These are phyloP conservation scores for Sylvilagus bachmani DNA, from an alignment of 2,113 vertebrate genomes.

Conservation along the genomic window DNA sequence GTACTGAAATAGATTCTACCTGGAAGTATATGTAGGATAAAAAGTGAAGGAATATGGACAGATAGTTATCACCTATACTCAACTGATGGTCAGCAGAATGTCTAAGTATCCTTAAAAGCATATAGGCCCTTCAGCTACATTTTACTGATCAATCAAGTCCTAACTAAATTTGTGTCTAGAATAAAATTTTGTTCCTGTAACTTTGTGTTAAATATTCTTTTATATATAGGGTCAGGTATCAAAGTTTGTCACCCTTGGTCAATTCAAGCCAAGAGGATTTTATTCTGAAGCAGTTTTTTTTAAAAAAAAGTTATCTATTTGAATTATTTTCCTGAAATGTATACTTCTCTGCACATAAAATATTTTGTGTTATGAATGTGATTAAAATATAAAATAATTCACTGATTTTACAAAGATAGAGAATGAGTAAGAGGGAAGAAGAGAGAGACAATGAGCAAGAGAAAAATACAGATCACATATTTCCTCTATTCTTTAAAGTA, in stretches of 20 bases:
- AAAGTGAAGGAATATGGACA: neutral
- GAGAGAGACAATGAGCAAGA: neutral
- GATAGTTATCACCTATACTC: neutral
- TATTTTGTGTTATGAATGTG: neutral
- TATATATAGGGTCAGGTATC: neutral
- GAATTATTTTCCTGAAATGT: neutral
- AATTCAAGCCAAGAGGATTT: constrained; percentile 31
- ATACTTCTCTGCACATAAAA: constrained; percentile 17
- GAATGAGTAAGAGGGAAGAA: neutral
- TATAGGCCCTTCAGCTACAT: neutral
- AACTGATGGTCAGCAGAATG: neutral
- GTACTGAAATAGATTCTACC: constrained; percentile 13
- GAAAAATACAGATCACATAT: neutral
- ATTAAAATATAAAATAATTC: constrained; percentile 56
- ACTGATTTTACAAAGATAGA: neutral
- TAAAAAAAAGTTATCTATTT: neutral
- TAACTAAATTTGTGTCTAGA: constrained; percentile 6
- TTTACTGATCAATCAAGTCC: neutral
- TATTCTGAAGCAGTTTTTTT: neutral
- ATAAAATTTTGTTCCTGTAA: neutral
- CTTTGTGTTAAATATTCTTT: constrained; percentile 3
- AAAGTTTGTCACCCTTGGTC: neutral
- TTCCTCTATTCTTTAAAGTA: neutral
- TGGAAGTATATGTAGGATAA: neutral
- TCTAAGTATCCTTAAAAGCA: neutral